phyloP scores from a whole-genome alignment of 2,113 vertebrate species.

The Pardalotus punctatus region DNA sequence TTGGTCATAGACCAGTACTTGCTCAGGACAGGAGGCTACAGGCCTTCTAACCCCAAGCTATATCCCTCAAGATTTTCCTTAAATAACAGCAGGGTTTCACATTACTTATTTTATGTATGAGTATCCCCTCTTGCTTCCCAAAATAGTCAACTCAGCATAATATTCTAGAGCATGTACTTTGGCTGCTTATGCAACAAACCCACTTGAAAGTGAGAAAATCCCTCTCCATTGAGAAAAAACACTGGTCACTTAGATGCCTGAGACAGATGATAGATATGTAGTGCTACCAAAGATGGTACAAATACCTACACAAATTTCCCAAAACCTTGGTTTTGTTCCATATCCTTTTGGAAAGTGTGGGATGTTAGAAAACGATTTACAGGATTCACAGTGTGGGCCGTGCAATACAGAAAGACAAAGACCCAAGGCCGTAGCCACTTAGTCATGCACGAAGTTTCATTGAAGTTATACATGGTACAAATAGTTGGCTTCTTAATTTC shows the following conservation, averaged over 20 bases:
- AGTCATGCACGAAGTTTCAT: not conserved
- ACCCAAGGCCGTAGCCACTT: not conserved
- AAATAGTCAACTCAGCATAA: not conserved
- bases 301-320: not conserved
- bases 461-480: not conserved
- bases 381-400: not conserved
- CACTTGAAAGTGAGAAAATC: not conserved
- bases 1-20: not conserved
- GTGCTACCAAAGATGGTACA: not conserved
- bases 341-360: not conserved
- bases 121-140: not conserved
- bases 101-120: not conserved
- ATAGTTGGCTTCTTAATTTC: not conserved
- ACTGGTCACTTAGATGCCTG: not conserved
- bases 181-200: not conserved
- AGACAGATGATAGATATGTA: not conserved
- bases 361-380: not conserved
- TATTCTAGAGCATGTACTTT: rapidly evolving
- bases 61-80: not conserved
- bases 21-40: not conserved
- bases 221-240: not conserved
- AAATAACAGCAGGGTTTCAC: not conserved
- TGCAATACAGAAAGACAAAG: not conserved
- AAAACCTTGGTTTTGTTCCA: not conserved
- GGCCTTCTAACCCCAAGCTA: not conserved